Evolutionary conservation across 2,888 invertebrate genomes (phyloP).

Genomic region (Chymomyza caudatula): DNA sequence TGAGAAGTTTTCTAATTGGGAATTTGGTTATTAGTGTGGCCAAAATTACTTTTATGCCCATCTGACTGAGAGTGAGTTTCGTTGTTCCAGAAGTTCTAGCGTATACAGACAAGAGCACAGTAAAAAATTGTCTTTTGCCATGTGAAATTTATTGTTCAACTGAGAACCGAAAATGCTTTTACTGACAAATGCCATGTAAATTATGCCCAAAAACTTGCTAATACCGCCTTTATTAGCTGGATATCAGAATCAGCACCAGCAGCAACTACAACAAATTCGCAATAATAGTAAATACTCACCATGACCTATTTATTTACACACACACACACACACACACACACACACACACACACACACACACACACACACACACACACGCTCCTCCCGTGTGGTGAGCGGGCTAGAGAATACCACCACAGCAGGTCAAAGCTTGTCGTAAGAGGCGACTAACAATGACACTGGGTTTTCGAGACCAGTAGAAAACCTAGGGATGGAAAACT

Average conservation of each 20-base stretch:
- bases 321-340: not conserved
- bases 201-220: constrained; percentile 3
- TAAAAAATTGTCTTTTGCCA: not conserved
- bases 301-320: constrained; percentile 9
- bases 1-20: no score
- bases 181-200: constrained; percentile 6
- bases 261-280: not conserved
- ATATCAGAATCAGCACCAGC: not conserved
- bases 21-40: no score
- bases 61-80: no score
- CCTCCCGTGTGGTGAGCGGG: no score
- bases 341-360: not conserved
- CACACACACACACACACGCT: not conserved
- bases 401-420: no score
- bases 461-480: no score
- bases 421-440: no score
- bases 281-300: not conserved
- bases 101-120: not conserved
- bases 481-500: no score
- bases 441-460: no score
- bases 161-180: not conserved
- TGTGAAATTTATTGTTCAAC: constrained; percentile 1
- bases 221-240: not conserved
- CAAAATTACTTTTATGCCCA: no score
- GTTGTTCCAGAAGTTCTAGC: no score